Evolutionary conservation across 2,888 invertebrate genomes (phyloP), one percentile per base, ranked within the genome.

Genomic region (Crocallis elinguaria): DNA sequence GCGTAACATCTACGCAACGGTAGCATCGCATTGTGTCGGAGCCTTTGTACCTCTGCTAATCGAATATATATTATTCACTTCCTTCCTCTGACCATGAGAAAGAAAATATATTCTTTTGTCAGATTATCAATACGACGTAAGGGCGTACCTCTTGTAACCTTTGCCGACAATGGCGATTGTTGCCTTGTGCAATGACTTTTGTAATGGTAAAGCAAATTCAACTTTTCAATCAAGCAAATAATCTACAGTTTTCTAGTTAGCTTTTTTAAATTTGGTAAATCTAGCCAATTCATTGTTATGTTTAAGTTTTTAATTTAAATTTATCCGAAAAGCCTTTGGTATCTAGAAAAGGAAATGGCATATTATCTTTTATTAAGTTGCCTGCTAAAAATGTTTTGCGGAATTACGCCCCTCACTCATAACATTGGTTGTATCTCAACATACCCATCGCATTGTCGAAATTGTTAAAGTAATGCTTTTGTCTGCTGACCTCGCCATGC

Each of bases 31-130:
- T 76, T 77, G 62, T 73, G 57, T 43, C 35, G 54, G 43, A 41
- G 50, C 66, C 74, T 80, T 81, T 83, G 74, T 75, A 68, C 60
- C 64, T 64, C 66, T 67, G 63, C 69, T 84, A 84, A 85, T 82
- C 76, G 79, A 84, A 81, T 82, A 82, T 86, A 80, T 73, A 86
- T 84, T 71, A 82, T 79, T 78, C 77, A 76, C 79, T 84, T 85
- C 85, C 84, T 84, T 83, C 83, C 85, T 82, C 61, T 62, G 66
- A 59, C 62, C 60, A 63, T 49, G 64, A 69, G 65, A 71, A 69
- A 67, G 49, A 38, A 60, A 66, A 67, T 79, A 69, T 69, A 76
- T 63, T 65, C 64, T 64, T 23, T 49, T 54, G 48, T 54, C 32
- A 64, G 55, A 60, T 19, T 50, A 66, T 60, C 60, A 49, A 21